Evolutionary conservation across 2,113 vertebrate genomes (phyloP), one percentile per base, ranked within the genome.

Genomic region (Grammomys surdaster): DNA sequence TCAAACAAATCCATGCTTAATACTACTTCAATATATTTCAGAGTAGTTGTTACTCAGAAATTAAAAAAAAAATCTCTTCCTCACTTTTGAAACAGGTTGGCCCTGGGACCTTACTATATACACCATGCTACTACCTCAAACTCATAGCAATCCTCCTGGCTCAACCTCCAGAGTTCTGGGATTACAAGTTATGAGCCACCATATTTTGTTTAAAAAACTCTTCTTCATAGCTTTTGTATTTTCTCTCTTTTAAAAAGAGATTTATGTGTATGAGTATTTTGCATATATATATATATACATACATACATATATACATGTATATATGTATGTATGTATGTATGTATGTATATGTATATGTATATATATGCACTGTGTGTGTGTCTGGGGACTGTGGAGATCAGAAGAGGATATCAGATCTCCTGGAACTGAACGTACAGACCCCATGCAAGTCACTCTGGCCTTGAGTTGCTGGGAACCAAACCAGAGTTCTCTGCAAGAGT

Each of bases 141-240:
- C 14, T 85, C 58, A 84, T 26, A 65, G 24, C 58, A 84, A 28
- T 40, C 24, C 58, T 84, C 81, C n/a, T 84, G n/a, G 24, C 56
- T 46, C 43, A 86, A 33, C 43, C 20, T 48, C 60, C 26, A 67
- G 40, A 48, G 43, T 48, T 65, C 84, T 48, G 16, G 43, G 17
- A 48, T 48, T 86, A 48, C 28, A 33, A 36, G 14, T 20, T 48
- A 60, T 28, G 58, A 63, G 58, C 3, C 6, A 40, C 58, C 22
- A 43, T 17, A 84, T 43, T 28, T 46, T 31, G 4, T 46, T 96
- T 75, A 14, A n/a, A 56, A 94, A 48, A 28, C 19, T 43, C 33
- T 92, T 70, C 46, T 67, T 75, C 75, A 82, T 22, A 76, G 9
- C 80, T 94, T 97, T 91, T 94, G 43, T 92, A 95, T 84, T 88